A percentile compares a stretch with the other conserved stretches of the same genome.
Evolutionary conservation across 2,113 vertebrate species (phyloP).

Genomic region (Ornithorhynchus anatinus): DNA sequence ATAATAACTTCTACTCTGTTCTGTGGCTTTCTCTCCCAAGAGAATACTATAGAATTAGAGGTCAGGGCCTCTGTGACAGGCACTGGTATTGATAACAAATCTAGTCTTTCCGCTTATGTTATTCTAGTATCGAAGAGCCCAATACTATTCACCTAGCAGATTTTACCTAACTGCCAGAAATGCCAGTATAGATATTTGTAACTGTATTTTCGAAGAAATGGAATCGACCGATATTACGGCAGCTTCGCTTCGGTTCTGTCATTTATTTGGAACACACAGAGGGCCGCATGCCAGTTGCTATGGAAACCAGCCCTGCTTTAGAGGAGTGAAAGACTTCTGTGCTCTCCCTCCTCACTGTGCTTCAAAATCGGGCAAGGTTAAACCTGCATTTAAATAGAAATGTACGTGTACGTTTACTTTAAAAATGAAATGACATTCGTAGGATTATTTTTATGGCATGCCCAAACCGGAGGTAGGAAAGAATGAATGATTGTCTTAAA

Average conservation of each 20-base stretch:
- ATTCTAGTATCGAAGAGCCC: not conserved
- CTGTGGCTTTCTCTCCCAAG: conserved; percentile 44
- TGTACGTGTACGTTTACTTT: conserved; percentile 31
- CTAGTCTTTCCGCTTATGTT: not conserved
- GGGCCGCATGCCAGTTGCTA: conserved; percentile 58
- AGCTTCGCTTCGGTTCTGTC: conserved; percentile 53
- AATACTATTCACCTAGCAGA: not conserved
- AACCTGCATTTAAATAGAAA: conserved; percentile 51
- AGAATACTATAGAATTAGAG: conserved; percentile 41
- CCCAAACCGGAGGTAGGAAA: not conserved
- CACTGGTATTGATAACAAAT: not conserved
- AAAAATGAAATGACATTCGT: conserved; percentile 55
- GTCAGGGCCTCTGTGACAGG: conserved; percentile 47
- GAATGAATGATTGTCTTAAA: not conserved
- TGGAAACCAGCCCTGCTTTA: conserved; percentile 37
- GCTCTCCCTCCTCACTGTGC: conserved; percentile 41
- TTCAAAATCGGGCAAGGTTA: conserved; percentile 26
- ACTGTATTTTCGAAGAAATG: conserved; percentile 27
- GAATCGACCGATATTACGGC: conserved; percentile 18
- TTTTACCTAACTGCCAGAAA: not conserved
- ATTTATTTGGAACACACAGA: conserved; percentile 50
- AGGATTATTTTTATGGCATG: not conserved
- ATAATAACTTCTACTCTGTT: conserved; percentile 39
- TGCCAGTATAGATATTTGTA: not conserved
- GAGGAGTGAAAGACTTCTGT: conserved; percentile 9